Percentiles rank a stretch among this genome's conserved stretches.
phyloP scores from a whole-genome alignment of 1,140 invertebrate species.

The Apocrypta bakeri region DNA sequence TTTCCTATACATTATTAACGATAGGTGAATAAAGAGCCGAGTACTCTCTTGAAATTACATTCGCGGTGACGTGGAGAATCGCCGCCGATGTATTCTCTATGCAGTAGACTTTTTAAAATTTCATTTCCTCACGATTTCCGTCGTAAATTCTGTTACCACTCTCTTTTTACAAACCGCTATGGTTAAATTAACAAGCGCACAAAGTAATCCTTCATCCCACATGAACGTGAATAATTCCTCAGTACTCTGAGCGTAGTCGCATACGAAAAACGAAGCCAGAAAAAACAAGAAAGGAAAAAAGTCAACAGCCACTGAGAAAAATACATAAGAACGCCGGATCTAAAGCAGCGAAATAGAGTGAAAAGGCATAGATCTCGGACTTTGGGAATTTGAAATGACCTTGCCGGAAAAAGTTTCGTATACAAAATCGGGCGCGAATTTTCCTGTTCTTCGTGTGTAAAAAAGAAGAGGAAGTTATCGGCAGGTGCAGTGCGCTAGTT shows the following conservation, averaged over 20 bases:
- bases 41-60: neutral
- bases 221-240: constrained; percentile 27
- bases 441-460: neutral
- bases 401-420: constrained; percentile 1
- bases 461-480: constrained; percentile 4
- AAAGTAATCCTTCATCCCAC: constrained; percentile 28
- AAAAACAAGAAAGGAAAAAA: neutral
- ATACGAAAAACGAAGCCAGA: neutral
- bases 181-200: constrained; percentile 5
- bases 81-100: neutral
- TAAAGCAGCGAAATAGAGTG: neutral
- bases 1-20: neutral
- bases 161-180: no score
- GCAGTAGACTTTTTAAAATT: neutral
- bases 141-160: neutral
- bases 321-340: neutral
- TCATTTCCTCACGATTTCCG: neutral
- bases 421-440: constrained; percentile 13
- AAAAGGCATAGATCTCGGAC: constrained; percentile 14
- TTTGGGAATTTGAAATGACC: constrained; percentile 34
- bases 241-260: no score
- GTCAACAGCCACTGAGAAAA: neutral
- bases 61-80: neutral
- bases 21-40: neutral
- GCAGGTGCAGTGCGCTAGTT: neutral